A percentile compares a stretch with the other conserved stretches of the same genome.
These are phyloP conservation scores for Leptinotarsa peninsularis DNA, from an alignment of 2,888 invertebrate species.

Conservation along the genomic window DNA sequence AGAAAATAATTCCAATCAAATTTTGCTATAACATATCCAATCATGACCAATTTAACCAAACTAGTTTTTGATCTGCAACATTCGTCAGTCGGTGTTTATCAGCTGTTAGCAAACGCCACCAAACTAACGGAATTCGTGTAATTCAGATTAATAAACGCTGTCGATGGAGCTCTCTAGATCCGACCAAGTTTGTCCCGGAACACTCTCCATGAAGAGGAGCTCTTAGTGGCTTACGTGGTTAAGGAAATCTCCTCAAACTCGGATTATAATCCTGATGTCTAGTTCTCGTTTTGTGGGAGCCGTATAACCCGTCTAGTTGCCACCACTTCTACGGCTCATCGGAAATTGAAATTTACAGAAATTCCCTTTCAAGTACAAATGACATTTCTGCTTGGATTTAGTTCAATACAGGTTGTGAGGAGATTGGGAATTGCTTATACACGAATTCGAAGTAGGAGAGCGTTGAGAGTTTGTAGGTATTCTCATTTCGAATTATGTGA, in stretches of 20 bases:
- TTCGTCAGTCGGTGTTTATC: background rate
- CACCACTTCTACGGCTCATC: slow-evolving; percentile 37
- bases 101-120: slow-evolving; percentile 2
- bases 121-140: slow-evolving; percentile 24
- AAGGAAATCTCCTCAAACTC: slow-evolving; percentile 44
- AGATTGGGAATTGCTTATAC: slow-evolving; percentile 23
- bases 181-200: slow-evolving; percentile 36
- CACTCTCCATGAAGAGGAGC: slow-evolving; percentile 37
- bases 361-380: slow-evolving; percentile 44
- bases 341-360: slow-evolving; percentile 43
- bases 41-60: background rate
- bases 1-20: too few species aligned
- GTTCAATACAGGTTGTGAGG: slow-evolving; percentile 36
- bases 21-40: background rate
- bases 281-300: slow-evolving; percentile 34
- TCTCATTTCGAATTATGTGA: too few species aligned
- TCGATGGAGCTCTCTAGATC: slow-evolving; percentile 39
- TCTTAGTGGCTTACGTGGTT: slow-evolving; percentile 46
- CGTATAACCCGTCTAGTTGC: slow-evolving; percentile 36
- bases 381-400: slow-evolving; percentile 39
- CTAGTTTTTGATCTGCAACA: too few species aligned
- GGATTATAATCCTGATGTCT: slow-evolving; percentile 45
- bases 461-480: background rate
- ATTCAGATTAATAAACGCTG: slow-evolving; percentile 42
- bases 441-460: background rate